Evolutionary conservation across 2,797 vertebrate species (phyloP), one percentile per base, ranked within the genome.

Genomic region (Muscicapa comitata): DNA sequence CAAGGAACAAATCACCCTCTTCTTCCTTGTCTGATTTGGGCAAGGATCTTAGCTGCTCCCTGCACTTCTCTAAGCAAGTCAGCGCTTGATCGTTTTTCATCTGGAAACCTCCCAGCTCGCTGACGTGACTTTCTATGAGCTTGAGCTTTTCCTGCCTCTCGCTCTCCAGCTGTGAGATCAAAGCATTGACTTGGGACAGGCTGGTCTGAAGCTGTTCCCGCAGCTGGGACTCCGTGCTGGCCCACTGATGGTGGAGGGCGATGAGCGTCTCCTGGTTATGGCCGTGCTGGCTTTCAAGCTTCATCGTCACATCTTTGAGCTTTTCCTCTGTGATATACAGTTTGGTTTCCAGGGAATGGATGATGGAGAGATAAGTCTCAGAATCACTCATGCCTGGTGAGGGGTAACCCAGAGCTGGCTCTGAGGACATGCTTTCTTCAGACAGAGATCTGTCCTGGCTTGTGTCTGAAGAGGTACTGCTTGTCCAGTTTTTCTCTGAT

Each of bases 261-360:
- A 98, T 95, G 31, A 98, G 87, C 0, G 98, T 98, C 61, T 98
- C 98, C 67, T 97, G 95, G 77, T 98, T 98, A 40, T 96, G 96
- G 70, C 98, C 96, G 3, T 97, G 98, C 68, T 98, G 98, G 75
- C 98, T 98, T 71, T 98, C 98, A 25, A 99, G 97, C 87, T 98
- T 99, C 83, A 98, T 97, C 0, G 99, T 99, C 37, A 99, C 98
- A 14, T 98, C 98, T 96, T 98, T 98, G 65, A 99, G 98, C 84
- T 99, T 99, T 38, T 99, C 99, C 89, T 99, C 99, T 2, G 99
- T 99, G 77, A 98, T 97, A 4, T 98, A 98, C 54, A 99, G 98
- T 91, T 99, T 99, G 59, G 98, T 98, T 97, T 99, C 99, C 65
- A 99, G 96, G 53, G 98, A 98, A 74, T 98, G 98, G 94, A 99